Evolutionary conservation across 2,113 vertebrate species (phyloP), one percentile per base, ranked within the genome.

Genomic region (Eudyptes chrysolophus): DNA sequence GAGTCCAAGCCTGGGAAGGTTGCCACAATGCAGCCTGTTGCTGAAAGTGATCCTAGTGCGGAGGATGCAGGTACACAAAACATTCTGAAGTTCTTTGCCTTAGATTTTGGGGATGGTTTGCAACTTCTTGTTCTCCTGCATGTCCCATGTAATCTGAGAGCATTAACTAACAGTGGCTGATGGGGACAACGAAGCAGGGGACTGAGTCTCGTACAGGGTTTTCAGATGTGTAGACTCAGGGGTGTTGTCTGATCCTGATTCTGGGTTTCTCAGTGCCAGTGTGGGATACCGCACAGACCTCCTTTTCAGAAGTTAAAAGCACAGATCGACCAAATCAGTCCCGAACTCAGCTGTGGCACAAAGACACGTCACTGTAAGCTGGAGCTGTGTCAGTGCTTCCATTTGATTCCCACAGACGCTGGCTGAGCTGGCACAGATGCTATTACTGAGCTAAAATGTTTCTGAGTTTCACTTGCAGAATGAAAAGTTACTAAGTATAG

Each of bases 11-110:
- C 78, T 6, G 86, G 78, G 83, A 55, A 62, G 42, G 62, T 7
- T 54, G 40, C 83, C 24, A 2, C 57, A 0, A 3, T 13, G 7
- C 89, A 44, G 30, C 81, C 71, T 9, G 13, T 14, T 55, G 34
- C 30, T 66, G 83, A n/a, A 27, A 30, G 24, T 1, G 57, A 51
- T 26, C 16, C 87, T 17, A 29, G 26, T 16, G 57, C 6, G 2
- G 81, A 81, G n/a, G 80, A 38, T 44, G 61, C 98, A 29, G 98
- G 98, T 98, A 97, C 24, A 7, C 1, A 6, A 42, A 46, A 13
- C 2, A 1, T 10, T 80, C 42, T 27, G 60, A 34, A 10, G 13
- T 26, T 11, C 44, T 84, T 1, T 13, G 8, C 27, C 54, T 36
- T 16, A 8, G 29, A 16, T 79, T 75, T 46, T 86, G 71, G 68